These are phyloP conservation scores for Taenaris catops DNA, from an alignment of 2,888 invertebrate genomes.

Conservation along the genomic window DNA sequence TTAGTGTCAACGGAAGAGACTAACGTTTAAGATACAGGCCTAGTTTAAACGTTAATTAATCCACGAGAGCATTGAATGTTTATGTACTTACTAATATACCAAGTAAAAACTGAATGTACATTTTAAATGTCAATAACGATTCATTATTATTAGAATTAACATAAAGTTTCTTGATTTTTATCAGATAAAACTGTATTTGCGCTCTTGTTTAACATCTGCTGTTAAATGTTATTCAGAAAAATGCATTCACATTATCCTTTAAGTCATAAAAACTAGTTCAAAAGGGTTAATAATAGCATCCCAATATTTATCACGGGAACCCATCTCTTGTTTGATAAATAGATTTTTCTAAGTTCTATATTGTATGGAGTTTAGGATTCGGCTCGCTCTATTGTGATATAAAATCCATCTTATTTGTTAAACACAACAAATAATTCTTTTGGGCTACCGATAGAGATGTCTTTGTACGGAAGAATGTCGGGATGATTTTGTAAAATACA, in stretches of 20 bases:
- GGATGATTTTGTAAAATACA: conserved; percentile 62
- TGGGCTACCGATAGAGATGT: conserved; percentile 71
- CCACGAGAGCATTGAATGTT: no score
- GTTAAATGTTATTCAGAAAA: conserved; percentile 16
- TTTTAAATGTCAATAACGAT: no score
- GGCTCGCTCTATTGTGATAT: conserved; percentile 60
- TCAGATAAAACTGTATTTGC: no score
- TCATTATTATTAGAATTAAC: no score
- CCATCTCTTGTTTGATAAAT: conserved; percentile 71
- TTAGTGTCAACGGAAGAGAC: no score
- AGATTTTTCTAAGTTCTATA: conserved; percentile 59
- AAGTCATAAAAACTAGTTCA: conserved; percentile 36
- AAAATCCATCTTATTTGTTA: conserved; percentile 68
- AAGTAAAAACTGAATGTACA: no score
- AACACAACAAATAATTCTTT: conserved; percentile 69
- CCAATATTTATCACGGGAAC: conserved; percentile 57
- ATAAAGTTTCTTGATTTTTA: no score
- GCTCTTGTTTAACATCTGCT: conserved; percentile 19
- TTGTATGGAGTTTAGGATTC: conserved; percentile 47
- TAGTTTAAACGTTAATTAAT: no score
- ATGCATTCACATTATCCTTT: conserved; percentile 21
- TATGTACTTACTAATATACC: no score
- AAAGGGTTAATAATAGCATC: conserved; percentile 70
- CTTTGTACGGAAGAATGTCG: conserved; percentile 62
- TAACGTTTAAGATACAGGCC: no score